Conservation (phyloP, 2,113 vertebrate species). For the Sylvietta virens region DNA sequence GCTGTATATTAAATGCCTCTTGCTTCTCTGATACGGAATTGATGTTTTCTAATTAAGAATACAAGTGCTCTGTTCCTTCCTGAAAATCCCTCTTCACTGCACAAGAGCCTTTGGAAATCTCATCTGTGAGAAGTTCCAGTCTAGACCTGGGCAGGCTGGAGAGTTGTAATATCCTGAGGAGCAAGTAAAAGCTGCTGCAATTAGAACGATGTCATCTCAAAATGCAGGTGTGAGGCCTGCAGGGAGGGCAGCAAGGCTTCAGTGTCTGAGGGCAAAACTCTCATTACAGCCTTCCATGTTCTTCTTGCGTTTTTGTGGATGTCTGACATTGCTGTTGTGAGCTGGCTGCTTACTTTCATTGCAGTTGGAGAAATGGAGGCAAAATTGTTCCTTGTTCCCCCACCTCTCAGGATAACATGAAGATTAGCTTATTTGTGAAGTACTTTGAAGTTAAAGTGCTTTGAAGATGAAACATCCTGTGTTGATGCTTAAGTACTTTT, state of each 20-base stretch:
- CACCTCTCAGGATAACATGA: background rate
- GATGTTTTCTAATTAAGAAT: slow-evolving; percentile 53
- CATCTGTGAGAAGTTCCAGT: background rate
- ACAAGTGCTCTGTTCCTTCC: slow-evolving; percentile 39
- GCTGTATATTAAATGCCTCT: slow-evolving; percentile 34
- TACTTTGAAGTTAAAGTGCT: slow-evolving; percentile 24
- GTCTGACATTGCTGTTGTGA: background rate
- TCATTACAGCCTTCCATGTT: background rate
- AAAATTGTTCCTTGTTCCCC: background rate
- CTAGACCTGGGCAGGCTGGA: background rate
- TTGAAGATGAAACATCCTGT: slow-evolving; percentile 31
- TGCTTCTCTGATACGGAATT: slow-evolving; percentile 29
- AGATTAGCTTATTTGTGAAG: slow-evolving; percentile 25
- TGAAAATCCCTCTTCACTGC: slow-evolving; percentile 41
- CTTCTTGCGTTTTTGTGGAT: background rate
- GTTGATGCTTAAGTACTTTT: background rate
- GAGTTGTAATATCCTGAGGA: background rate
- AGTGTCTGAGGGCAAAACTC: background rate
- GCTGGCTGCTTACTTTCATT: background rate
- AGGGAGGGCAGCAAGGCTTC: background rate
- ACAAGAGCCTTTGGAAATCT: slow-evolving; percentile 5
- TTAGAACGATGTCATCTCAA: background rate
- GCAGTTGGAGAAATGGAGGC: background rate
- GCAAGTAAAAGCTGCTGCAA: background rate
- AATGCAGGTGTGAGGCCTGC: background rate